Evolutionary conservation across 1,140 invertebrate species (phyloP), one percentile per base, ranked within the genome.

Genomic region (Globodera rostochiensis): DNA sequence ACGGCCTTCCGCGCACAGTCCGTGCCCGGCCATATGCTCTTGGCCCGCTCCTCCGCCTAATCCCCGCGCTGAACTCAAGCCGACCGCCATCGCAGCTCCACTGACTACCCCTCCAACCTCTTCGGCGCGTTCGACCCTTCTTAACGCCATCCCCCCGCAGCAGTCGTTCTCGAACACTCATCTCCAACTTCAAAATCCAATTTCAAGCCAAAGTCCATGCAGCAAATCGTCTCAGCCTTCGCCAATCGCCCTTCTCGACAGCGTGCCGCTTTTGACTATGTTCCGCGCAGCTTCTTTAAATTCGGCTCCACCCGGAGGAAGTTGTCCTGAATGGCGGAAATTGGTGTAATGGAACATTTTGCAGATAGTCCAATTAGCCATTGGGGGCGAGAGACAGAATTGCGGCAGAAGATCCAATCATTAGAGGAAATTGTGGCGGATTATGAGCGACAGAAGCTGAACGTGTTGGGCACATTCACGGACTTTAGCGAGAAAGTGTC

Each of bases 361-460:
- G 77, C 64, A 21, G 66, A 49, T 8, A 78, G 77, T 47, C 64
- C 64, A 64, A 47, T 53, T 9, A 49, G 76, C 21, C 45, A 76
- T 81, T 81, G 84, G 47, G 88, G 88, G 50, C 67, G 88, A 13
- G 88, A 89, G 77, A 83, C 81, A 7, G 88, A 89, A 73, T 47
- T 89, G 49, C 78, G 89, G 50, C 80, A 81, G 70, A 89, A 89
- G 66, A 89, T 89, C 36, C 88, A 89, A 77, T 84, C 81, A 11
- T 60, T 89, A 8, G 88, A 89, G 80, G 88, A 89, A 53, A 89
- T 87, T 47, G 88, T 89, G 19, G 88, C 88, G 9, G 88, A 90
- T 76, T 89, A 89, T 81, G 88, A 89, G 84, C 64, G 86, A 25
- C 88, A 89, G 81, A 89, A 89, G 77, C 88, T 83, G 60, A 89